These are phyloP conservation scores for Osmerus eperlanus DNA, from an alignment of 2,113 vertebrate genomes.

Conservation along the genomic window DNA sequence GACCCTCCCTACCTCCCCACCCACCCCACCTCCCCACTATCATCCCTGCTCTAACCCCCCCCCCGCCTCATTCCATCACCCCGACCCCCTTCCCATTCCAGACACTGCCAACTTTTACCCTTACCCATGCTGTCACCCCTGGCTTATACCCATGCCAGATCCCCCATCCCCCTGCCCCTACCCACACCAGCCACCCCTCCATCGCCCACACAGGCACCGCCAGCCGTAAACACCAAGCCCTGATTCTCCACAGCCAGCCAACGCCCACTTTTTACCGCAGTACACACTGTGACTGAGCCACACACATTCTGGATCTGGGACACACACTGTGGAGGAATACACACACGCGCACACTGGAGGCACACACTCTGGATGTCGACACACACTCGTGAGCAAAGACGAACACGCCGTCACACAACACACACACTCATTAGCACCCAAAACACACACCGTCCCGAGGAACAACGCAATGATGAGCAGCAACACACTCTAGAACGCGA, in stretches of 20 bases:
- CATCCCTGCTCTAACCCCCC: not conserved
- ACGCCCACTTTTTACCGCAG: constrained; percentile 35
- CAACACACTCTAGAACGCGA: not conserved
- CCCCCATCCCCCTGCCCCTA: constrained; percentile 48
- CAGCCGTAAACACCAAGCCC: constrained; percentile 20
- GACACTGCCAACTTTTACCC: not conserved
- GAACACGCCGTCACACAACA: not conserved
- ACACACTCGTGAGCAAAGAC: too few species aligned
- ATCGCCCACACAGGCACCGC: not conserved
- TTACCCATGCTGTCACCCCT: constrained; percentile 49
- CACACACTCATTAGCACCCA: not conserved
- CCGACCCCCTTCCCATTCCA: not conserved
- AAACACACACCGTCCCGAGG: too few species aligned
- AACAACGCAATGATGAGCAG: not conserved
- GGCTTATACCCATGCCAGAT: constrained; percentile 46
- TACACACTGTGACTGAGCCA: constrained; percentile 24
- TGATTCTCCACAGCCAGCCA: constrained; percentile 28
- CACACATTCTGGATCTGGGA: too few species aligned
- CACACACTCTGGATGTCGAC: too few species aligned
- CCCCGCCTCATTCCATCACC: constrained; percentile 9
- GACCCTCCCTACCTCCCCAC: too few species aligned
- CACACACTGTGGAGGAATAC: too few species aligned
- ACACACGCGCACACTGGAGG: too few species aligned
- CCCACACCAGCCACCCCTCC: constrained; percentile 29
- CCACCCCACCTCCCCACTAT: too few species aligned